Percentiles rank a stretch among this genome's conserved stretches.
Evolutionary conservation across 2,797 vertebrate species (phyloP).

Genomic region (Callimico goeldii): DNA sequence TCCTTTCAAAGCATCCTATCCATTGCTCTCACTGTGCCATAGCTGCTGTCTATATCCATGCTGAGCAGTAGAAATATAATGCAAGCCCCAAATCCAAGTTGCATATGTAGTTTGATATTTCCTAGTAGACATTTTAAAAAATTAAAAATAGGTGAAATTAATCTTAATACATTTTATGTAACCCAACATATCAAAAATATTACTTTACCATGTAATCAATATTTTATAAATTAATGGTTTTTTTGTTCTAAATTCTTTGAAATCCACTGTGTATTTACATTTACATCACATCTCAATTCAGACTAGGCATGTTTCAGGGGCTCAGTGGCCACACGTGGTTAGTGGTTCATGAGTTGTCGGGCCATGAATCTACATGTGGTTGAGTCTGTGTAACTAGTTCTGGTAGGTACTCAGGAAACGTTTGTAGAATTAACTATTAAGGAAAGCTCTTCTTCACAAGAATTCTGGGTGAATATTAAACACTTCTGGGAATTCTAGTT

Average conservation of each 20-base stretch:
- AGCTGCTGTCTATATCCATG: background rate
- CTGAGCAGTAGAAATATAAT: background rate
- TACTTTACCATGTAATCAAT: background rate
- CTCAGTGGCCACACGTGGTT: background rate
- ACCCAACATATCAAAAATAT: background rate
- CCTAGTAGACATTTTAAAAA: background rate
- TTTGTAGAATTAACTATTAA: background rate
- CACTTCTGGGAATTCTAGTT: conserved; percentile 16
- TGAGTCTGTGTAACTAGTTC: background rate
- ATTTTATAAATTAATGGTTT: background rate
- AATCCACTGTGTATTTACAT: background rate
- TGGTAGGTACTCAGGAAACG: background rate
- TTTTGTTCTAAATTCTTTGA: background rate
- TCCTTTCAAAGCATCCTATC: background rate
- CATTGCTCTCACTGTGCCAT: background rate
- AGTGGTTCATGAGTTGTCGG: background rate
- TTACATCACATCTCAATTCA: background rate
- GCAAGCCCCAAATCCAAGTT: background rate
- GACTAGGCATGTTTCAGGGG: background rate
- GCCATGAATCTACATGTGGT: background rate
- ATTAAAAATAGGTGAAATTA: background rate
- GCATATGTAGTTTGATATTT: background rate
- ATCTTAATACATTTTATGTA: background rate
- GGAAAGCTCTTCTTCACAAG: conserved; percentile 5
- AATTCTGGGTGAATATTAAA: conserved; percentile 20